Conservation (phyloP, 2,888 invertebrate genomes). For the Hyposoter didymator region DNA sequence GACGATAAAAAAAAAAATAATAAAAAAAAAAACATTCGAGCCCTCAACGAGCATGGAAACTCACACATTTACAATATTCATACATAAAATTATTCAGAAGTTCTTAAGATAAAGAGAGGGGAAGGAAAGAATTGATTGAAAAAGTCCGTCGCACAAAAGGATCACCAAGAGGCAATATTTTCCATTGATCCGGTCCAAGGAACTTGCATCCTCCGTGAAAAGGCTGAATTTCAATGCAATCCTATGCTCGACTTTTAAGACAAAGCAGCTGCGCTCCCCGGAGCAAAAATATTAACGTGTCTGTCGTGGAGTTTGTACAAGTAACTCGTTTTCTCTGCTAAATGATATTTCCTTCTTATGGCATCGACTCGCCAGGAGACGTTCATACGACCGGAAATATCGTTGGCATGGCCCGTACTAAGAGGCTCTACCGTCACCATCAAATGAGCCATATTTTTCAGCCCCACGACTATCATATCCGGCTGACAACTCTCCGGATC, state of each 20-base stretch:
- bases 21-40: slow-evolving; percentile 31
- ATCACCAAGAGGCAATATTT: neutral
- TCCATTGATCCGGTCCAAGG: neutral
- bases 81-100: slow-evolving; percentile 27
- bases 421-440: slow-evolving; percentile 88
- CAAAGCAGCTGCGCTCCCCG: slow-evolving; percentile 85
- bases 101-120: neutral
- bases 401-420: slow-evolving; percentile 90
- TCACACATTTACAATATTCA: slow-evolving; percentile 40
- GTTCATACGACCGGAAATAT: slow-evolving; percentile 89
- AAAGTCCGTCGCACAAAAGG: slow-evolving; percentile 3
- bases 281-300: slow-evolving; percentile 90
- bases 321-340: slow-evolving; percentile 82
- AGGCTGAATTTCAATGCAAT: neutral
- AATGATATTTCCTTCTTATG: slow-evolving; percentile 76
- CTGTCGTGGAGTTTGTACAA: slow-evolving; percentile 91
- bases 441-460: slow-evolving; percentile 88
- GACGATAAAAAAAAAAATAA: neutral
- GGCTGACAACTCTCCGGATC: slow-evolving; percentile 85
- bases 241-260: slow-evolving; percentile 40
- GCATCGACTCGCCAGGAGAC: slow-evolving; percentile 84
- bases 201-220: neutral
- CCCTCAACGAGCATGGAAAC: slow-evolving; percentile 32
- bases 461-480: slow-evolving; percentile 86
- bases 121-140: slow-evolving; percentile 1